A percentile compares a stretch with the other conserved stretches of the same genome.
phyloP scores from a whole-genome alignment of 2,888 invertebrate species.

The Agelastica alni region DNA sequence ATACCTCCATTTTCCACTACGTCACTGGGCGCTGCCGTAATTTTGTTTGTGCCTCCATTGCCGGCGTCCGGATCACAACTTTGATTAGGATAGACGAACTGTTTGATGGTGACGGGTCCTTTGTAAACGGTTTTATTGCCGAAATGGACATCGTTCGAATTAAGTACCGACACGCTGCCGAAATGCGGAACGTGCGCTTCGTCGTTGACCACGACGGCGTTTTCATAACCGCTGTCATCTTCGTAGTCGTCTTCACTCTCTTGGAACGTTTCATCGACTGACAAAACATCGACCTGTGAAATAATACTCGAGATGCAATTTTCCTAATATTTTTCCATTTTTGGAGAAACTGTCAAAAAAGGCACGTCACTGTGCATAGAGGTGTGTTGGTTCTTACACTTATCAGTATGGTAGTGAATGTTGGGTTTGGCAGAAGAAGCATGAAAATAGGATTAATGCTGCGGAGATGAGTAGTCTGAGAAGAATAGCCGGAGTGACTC shows the following conservation, averaged over 20 bases:
- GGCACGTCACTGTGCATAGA: too few relatives aligned
- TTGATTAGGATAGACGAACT: conserved; percentile 64
- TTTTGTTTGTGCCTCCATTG: conserved; percentile 23
- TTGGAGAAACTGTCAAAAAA: too few relatives aligned
- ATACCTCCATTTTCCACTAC: not conserved
- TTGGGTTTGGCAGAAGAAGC: too few relatives aligned
- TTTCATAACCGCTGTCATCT: conserved; percentile 16
- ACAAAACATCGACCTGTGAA: too few relatives aligned
- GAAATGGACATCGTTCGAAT: conserved; percentile 74
- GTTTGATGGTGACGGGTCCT: conserved; percentile 78
- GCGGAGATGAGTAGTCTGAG: too few relatives aligned
- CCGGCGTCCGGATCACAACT: conserved; percentile 20
- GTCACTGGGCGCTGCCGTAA: conserved; percentile 23
- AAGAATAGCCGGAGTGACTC: too few relatives aligned
- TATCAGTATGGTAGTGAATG: too few relatives aligned
- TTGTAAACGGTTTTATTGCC: conserved; percentile 78
- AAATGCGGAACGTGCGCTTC: conserved; percentile 45
- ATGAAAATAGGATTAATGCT: too few relatives aligned
- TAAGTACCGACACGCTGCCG: conserved; percentile 67
- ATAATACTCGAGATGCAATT: too few relatives aligned
- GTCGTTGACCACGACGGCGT: conserved; percentile 20
- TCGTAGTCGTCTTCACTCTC: conserved; percentile 19
- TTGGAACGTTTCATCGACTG: too few relatives aligned
- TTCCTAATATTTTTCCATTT: too few relatives aligned
- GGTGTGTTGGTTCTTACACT: too few relatives aligned